These are phyloP conservation scores for Dromiciops gliroides DNA, from an alignment of 2,113 vertebrate species.

Conservation along the genomic window DNA sequence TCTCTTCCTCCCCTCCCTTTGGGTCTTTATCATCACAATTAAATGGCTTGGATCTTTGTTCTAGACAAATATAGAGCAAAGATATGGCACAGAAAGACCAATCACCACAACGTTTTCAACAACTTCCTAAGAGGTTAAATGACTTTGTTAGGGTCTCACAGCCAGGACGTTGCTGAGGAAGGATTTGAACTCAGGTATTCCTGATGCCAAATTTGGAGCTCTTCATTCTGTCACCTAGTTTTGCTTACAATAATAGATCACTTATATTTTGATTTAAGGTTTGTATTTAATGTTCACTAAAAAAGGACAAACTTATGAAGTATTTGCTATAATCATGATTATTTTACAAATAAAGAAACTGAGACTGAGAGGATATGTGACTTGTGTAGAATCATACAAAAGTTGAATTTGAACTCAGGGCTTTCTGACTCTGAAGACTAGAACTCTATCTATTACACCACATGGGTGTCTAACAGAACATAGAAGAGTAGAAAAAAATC, in stretches of 20 bases:
- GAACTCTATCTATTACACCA: not conserved
- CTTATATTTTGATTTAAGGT: not conserved
- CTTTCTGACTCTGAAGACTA: no score
- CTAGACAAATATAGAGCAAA: not conserved
- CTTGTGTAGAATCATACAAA: not conserved
- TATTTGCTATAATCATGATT: not conserved
- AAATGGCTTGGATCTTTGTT: not conserved
- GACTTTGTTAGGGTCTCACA: not conserved
- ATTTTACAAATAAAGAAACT: not conserved
- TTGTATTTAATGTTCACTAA: not conserved
- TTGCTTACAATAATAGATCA: not conserved
- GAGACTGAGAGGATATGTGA: not conserved
- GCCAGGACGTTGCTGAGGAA: not conserved
- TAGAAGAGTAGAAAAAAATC: not conserved
- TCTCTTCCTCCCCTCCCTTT: not conserved
- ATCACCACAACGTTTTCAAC: not conserved
- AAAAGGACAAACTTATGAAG: not conserved
- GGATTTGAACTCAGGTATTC: not conserved
- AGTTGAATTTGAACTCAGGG: no score
- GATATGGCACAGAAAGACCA: not conserved
- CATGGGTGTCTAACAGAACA: not conserved
- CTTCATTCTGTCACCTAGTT: not conserved
- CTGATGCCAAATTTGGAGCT: not conserved
- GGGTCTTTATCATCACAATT: not conserved
- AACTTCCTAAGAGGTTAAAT: not conserved